Conservation (phyloP, 2,888 invertebrate species). For the Cantharis rustica region DNA sequence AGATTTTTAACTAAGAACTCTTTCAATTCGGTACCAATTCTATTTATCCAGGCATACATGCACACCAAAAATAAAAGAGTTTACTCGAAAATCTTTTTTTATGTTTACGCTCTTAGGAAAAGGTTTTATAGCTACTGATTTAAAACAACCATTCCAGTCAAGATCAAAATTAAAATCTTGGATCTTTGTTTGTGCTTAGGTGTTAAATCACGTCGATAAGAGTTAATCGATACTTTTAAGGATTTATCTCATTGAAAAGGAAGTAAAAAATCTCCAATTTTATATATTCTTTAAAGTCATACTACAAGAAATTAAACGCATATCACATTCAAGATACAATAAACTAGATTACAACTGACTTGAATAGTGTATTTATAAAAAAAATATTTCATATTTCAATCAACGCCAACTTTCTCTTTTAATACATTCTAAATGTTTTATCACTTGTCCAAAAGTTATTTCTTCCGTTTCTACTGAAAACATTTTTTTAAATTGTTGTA, state of each 20-base stretch:
- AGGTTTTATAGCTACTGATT: constrained; percentile 14
- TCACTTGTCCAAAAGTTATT: constrained; percentile 5
- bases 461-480: neutral
- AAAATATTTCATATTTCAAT: constrained; percentile 10
- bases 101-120: neutral
- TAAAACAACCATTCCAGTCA: constrained; percentile 33
- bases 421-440: neutral
- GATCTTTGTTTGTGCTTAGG: constrained; percentile 24
- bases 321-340: constrained; percentile 33
- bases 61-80: no score
- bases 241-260: constrained; percentile 36
- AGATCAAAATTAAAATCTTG: constrained; percentile 41
- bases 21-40: no score
- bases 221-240: constrained; percentile 26
- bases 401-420: neutral
- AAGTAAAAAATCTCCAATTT: constrained; percentile 35
- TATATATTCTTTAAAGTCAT: constrained; percentile 37
- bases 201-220: constrained; percentile 26
- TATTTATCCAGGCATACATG: no score
- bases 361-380: constrained; percentile 19
- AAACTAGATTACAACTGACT: constrained; percentile 33
- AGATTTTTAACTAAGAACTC: no score
- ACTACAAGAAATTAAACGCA: constrained; percentile 38
- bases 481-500: constrained; percentile 9
- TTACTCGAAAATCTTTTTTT: no score